Percentiles rank a stretch among this genome's conserved stretches.
These are phyloP conservation scores for Microctenopoma stevenorrisi DNA, from an alignment of 2,797 vertebrate species.

Conservation along the genomic window DNA sequence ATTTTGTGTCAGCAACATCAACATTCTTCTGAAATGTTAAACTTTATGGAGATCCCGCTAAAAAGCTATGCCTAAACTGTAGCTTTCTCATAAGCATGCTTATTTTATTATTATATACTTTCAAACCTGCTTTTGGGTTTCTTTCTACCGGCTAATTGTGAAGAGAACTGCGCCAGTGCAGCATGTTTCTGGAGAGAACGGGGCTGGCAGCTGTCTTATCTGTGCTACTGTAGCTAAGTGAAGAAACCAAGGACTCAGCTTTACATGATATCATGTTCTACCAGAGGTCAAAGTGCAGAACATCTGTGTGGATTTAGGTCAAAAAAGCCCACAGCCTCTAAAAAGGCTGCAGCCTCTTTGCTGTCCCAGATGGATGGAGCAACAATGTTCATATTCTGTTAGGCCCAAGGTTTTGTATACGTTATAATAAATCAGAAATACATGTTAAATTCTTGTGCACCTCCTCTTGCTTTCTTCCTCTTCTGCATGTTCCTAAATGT, in stretches of 20 bases:
- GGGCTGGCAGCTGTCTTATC: constrained; percentile 28
- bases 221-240: constrained; percentile 10
- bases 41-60: background rate
- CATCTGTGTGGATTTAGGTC: background rate
- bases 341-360: background rate
- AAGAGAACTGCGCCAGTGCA: background rate
- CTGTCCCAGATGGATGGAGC: too few species aligned
- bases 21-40: constrained; percentile 15
- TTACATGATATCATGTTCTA: background rate
- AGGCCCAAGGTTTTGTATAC: background rate
- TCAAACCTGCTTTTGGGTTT: constrained; percentile 29
- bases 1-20: constrained; percentile 40
- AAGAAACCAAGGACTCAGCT: constrained; percentile 17
- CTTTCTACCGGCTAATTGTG: constrained; percentile 40
- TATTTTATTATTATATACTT: too few species aligned
- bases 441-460: background rate
- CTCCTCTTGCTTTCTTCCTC: constrained; percentile 13
- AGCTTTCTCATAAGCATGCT: constrained; percentile 57
- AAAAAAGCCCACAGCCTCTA: background rate
- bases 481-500: background rate
- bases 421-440: background rate
- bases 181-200: constrained; percentile 31
- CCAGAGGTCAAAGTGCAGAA: constrained; percentile 4
- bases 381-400: background rate
- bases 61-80: constrained; percentile 19